Base-by-base conservation (phyloP, 2,888 invertebrate genomes). In the Cordilura impudica region DNA sequence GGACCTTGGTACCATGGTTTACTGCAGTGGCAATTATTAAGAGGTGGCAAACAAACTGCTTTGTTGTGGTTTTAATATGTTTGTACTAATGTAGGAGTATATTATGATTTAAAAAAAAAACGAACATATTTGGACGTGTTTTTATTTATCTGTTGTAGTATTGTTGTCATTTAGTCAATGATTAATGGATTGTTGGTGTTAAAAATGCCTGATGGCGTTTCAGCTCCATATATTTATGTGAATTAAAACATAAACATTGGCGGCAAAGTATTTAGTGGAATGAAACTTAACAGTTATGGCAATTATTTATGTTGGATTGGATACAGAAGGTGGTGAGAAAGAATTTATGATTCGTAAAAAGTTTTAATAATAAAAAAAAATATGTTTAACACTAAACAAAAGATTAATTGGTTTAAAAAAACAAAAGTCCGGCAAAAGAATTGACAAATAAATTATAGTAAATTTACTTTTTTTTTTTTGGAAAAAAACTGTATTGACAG, bases 41-140 rank as follows among this genome's bases (percentile, higher is more conserved):
- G 70, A 78, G 70, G 78, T 78, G 78, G 49, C 78, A 74, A 78
- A 78, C 78, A 74, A 78, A 78, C 47, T 53, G 74, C 66, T 74
- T 70, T 66, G 53, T 66, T 78, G 73, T 65, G 78, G 65, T 60
- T 78, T 74, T 56, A 8, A 39, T n/a, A n/a, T n/a, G 56, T 65
- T 54, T 49, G 19, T 74, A 53, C 19, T 26, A 19, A 45, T 75
- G 60, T 26, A 39, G 4, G n/a, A 39, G 35, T n/a, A 4, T n/a
- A n/a, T 35, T 39, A 39, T 39, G 60, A 60, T 67, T 67, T 26
- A 54, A 61, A 53, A 67, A 74, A 66, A 74, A 53, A 23, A 53
- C n/a, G n/a, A n/a, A 60, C 23, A 47, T 67, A 43, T 67, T 61
- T 23, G 29, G 12, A 51, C 51, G 60, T 53, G 53, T 45, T 74